Evolutionary conservation across 2,797 vertebrate genomes (phyloP).

Genomic region (Clarias platycephalus): DNA sequence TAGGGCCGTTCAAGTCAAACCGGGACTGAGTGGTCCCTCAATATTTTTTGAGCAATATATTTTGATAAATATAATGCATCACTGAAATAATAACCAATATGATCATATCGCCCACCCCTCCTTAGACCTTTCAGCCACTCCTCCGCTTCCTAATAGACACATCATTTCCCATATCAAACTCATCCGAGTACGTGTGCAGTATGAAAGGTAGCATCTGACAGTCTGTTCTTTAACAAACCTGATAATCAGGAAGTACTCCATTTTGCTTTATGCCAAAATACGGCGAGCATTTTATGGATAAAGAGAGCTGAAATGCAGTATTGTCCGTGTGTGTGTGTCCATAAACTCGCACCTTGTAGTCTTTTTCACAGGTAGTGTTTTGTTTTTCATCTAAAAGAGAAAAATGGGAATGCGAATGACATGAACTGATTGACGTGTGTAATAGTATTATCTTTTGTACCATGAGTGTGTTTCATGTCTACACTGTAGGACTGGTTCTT

Average conservation of each 20-base stretch:
- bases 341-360: slow-evolving; percentile 39
- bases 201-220: background rate
- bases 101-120: background rate
- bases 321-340: slow-evolving; percentile 31
- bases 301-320: slow-evolving; percentile 16
- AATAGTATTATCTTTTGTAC: slow-evolving; percentile 52
- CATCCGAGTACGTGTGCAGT: background rate
- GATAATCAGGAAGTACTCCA: slow-evolving; percentile 12
- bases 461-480: slow-evolving; percentile 38
- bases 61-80: background rate
- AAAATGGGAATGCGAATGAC: slow-evolving; percentile 11
- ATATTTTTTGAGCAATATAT: background rate
- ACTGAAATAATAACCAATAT: background rate
- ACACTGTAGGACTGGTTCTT: slow-evolving; percentile 41
- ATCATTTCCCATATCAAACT: slow-evolving; percentile 5
- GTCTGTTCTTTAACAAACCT: background rate
- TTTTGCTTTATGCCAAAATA: slow-evolving; percentile 47
- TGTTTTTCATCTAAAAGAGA: slow-evolving; percentile 2
- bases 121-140: slow-evolving; percentile 27
- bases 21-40: too few species aligned
- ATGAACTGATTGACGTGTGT: slow-evolving; percentile 29
- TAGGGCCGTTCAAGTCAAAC: too few species aligned
- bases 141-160: background rate
- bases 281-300: slow-evolving; percentile 19
- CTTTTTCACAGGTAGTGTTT: slow-evolving; percentile 30